Evolutionary conservation across 2,888 invertebrate species (phyloP).

Genomic region (Cephus pulcher): DNA sequence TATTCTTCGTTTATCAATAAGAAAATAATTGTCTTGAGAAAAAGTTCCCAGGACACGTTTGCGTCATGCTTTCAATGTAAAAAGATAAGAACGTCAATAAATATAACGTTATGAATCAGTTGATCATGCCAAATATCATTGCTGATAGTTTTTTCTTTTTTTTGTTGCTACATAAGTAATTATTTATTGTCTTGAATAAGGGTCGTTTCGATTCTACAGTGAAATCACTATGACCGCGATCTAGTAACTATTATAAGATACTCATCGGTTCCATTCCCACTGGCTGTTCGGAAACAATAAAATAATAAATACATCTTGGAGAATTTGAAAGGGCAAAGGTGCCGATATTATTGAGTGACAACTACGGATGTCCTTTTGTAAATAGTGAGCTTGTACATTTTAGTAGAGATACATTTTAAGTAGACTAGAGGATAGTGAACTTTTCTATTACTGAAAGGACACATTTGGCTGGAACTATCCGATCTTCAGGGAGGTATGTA

Average conservation of each 20-base stretch:
- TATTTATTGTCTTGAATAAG: not conserved
- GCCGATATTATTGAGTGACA: conserved; percentile 13
- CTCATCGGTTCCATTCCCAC: not conserved
- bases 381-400: not conserved
- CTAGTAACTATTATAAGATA: not conserved
- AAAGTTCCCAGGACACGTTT: not conserved
- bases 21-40: not conserved
- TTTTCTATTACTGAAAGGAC: not conserved
- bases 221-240: not conserved
- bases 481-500: conserved; percentile 2
- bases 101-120: not conserved
- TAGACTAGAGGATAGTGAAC: not conserved
- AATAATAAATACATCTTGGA: conserved; percentile 28
- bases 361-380: not conserved
- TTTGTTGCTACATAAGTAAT: not conserved
- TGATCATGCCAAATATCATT: not conserved
- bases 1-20: not conserved
- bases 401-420: not conserved
- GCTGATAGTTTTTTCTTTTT: not conserved
- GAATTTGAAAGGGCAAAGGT: conserved; percentile 28
- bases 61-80: not conserved
- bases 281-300: conserved; percentile 21
- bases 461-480: not conserved
- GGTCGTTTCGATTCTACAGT: not conserved
- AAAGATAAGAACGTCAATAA: not conserved